These are phyloP conservation scores for Ypsolopha scabrella DNA, from an alignment of 2,888 invertebrate species.

Conservation along the genomic window DNA sequence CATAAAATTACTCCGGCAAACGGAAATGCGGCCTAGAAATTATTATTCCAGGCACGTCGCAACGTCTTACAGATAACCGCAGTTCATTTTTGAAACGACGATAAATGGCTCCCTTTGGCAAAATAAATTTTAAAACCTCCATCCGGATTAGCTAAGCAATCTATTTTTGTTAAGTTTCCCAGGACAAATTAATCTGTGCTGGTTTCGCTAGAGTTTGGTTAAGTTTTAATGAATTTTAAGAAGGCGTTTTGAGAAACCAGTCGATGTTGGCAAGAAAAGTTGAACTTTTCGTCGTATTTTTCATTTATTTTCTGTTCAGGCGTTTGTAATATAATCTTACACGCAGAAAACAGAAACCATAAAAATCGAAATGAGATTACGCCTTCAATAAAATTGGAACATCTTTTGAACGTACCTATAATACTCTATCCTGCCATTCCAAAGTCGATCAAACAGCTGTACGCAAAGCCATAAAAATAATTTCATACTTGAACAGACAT, in stretches of 20 bases:
- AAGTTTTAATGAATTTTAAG: background rate
- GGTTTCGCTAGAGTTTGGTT: background rate
- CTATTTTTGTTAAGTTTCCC: constrained; percentile 14
- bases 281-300: too few species aligned
- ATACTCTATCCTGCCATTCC: too few species aligned
- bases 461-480: background rate
- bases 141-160: constrained; percentile 25
- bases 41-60: constrained; percentile 56
- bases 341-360: too few species aligned
- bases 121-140: constrained; percentile 59
- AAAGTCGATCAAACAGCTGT: too few species aligned
- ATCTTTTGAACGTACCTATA: too few species aligned
- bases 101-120: constrained; percentile 60
- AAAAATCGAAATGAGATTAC: too few species aligned
- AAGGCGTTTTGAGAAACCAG: too few species aligned
- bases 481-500: background rate
- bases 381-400: too few species aligned
- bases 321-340: too few species aligned
- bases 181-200: background rate
- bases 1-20: background rate
- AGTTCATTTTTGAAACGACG: constrained; percentile 64
- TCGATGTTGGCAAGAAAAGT: too few species aligned
- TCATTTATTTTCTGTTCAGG: too few species aligned
- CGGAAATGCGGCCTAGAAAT: constrained; percentile 16
- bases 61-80: constrained; percentile 60